A percentile compares a stretch with the other conserved stretches of the same genome.
Evolutionary conservation across 1,140 invertebrate species (phyloP).

Genomic region (Asbolus verrucosus): DNA sequence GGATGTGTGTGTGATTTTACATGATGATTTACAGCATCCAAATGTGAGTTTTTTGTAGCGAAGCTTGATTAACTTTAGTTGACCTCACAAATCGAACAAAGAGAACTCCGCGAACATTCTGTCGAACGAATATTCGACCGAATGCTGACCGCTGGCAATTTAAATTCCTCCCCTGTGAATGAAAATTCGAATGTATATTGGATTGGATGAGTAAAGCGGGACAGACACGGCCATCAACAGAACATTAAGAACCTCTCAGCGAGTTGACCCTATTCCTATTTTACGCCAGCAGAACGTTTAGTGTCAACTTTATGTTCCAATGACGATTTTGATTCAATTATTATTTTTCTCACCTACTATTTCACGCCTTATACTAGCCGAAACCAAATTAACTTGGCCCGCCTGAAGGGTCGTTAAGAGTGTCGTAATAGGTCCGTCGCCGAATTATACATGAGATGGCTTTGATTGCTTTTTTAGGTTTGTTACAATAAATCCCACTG

Average conservation of each 20-base stretch:
- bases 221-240: slow-evolving; percentile 25
- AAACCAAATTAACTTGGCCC: neutral
- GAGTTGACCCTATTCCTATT: slow-evolving; percentile 35
- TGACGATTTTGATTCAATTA: slow-evolving; percentile 5
- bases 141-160: slow-evolving; percentile 57
- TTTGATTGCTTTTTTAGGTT: slow-evolving; percentile 16
- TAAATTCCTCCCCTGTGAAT: slow-evolving; percentile 55
- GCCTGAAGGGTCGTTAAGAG: slow-evolving; percentile 16
- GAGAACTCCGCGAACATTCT: slow-evolving; percentile 49
- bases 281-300: slow-evolving; percentile 25
- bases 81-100: slow-evolving; percentile 58
- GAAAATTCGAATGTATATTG: slow-evolving; percentile 57
- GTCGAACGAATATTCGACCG: slow-evolving; percentile 55
- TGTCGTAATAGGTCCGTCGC: slow-evolving; percentile 14
- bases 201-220: slow-evolving; percentile 53
- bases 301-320: neutral
- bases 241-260: slow-evolving; percentile 30
- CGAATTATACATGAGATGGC: slow-evolving; percentile 22
- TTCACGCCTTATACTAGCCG: neutral
- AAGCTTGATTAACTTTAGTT: slow-evolving; percentile 56
- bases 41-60: slow-evolving; percentile 49
- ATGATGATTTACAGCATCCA: slow-evolving; percentile 55
- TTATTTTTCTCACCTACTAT: neutral
- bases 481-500: slow-evolving; percentile 11
- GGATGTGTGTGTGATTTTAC: slow-evolving; percentile 46